Evolutionary conservation across 2,888 invertebrate species (phyloP).

Genomic region (Gymnoscelis rufifasciata): DNA sequence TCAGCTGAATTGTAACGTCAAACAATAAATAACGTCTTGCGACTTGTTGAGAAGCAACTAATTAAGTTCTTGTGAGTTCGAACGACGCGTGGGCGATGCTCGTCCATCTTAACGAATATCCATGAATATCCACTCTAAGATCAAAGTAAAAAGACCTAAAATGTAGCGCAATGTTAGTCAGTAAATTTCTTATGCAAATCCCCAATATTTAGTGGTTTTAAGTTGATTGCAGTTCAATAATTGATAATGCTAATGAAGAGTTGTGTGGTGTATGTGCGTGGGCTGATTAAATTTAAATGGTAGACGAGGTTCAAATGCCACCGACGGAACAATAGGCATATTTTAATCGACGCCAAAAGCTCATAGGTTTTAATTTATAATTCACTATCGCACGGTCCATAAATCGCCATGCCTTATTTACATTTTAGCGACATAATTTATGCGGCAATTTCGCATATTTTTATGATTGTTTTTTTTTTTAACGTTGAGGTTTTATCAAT

Average conservation of each 20-base stretch:
- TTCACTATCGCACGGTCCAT: constrained; percentile 2
- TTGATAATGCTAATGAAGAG: constrained; percentile 63
- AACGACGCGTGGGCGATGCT: constrained; percentile 56
- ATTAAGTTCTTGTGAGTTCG: constrained; percentile 71
- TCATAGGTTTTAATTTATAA: constrained; percentile 9
- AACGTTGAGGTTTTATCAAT: no score
- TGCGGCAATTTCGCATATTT: background rate
- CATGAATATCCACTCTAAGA: constrained; percentile 37
- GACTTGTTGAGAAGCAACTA: constrained; percentile 64
- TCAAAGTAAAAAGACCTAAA: constrained; percentile 22
- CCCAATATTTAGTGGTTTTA: constrained; percentile 49
- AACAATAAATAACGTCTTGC: constrained; percentile 65
- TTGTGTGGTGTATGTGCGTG: constrained; percentile 33
- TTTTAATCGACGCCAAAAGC: constrained; percentile 20
- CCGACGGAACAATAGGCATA: constrained; percentile 20
- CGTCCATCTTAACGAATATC: constrained; percentile 48
- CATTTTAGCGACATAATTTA: background rate
- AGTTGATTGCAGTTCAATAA: constrained; percentile 58
- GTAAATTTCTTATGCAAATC: constrained; percentile 54
- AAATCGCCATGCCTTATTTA: background rate
- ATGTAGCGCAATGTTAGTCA: constrained; percentile 12
- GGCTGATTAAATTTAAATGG: constrained; percentile 31
- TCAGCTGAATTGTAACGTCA: constrained; percentile 57
- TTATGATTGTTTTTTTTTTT: no score
- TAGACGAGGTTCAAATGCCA: constrained; percentile 15